phyloP scores from a whole-genome alignment of 2,113 vertebrate genomes.

The Eulemur macaco region DNA sequence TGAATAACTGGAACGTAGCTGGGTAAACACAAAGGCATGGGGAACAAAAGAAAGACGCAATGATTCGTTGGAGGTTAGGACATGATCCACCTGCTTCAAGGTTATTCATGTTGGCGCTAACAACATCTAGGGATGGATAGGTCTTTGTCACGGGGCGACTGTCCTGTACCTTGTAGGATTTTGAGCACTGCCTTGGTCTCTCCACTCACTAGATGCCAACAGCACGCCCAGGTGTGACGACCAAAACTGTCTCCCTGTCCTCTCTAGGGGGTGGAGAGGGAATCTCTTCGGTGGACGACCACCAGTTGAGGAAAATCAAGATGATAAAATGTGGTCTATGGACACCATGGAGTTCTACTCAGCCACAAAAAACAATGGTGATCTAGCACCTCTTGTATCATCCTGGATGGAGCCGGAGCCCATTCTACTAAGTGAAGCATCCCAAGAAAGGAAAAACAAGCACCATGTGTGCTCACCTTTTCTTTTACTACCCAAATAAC shows the following conservation, averaged over 20 bases:
- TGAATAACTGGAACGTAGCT: neutral
- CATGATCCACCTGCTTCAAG: fast-evolving
- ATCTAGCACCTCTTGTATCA: too few species aligned
- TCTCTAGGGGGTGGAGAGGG: neutral
- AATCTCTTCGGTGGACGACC: fast-evolving
- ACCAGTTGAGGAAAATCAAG: neutral
- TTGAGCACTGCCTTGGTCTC: neutral
- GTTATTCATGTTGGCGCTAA: neutral
- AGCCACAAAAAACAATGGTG: too few species aligned
- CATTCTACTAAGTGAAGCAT: too few species aligned
- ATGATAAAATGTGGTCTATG: too few species aligned
- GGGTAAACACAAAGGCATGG: too few species aligned
- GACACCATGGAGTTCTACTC: too few species aligned
- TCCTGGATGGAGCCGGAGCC: too few species aligned
- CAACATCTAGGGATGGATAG: neutral
- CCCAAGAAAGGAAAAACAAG: too few species aligned
- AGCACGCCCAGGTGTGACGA: neutral
- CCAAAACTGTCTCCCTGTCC: neutral
- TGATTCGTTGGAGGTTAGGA: neutral
- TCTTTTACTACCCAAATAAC: neutral
- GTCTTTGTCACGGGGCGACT: neutral
- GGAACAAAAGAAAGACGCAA: fast-evolving
- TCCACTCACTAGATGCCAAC: neutral
- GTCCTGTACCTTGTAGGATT: fast-evolving
- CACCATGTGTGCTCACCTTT: neutral